Evolutionary conservation across 2,113 vertebrate species (phyloP).

Genomic region (Aleadryas rufinucha): DNA sequence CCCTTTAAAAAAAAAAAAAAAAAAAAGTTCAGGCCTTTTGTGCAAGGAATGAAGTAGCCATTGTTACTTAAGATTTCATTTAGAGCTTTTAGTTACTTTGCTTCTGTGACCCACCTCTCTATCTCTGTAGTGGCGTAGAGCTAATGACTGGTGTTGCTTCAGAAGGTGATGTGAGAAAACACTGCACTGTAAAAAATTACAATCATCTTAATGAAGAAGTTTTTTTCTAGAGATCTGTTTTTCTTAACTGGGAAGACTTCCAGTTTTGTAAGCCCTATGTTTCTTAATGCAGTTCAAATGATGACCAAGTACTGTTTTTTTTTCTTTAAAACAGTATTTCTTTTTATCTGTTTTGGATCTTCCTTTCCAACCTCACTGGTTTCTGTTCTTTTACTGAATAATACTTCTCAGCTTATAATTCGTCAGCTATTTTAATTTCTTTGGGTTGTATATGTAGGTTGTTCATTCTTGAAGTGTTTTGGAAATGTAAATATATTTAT

Average conservation of each 20-base stretch:
- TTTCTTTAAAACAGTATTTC: background rate
- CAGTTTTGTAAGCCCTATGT: background rate
- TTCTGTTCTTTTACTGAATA: background rate
- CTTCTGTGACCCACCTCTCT: background rate
- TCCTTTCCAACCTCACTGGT: background rate
- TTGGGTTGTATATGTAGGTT: background rate
- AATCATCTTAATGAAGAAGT: background rate
- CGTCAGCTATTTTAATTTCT: background rate
- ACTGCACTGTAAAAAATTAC: background rate
- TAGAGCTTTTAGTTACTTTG: background rate
- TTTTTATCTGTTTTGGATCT: background rate
- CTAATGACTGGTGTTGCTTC: background rate
- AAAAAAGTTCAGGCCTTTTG: background rate
- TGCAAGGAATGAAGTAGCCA: background rate
- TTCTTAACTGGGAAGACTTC: background rate
- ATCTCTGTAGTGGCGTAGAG: background rate
- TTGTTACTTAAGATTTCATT: background rate
- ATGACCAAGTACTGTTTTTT: background rate
- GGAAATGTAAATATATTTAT: background rate
- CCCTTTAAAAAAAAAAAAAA: background rate
- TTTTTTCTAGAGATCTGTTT: background rate
- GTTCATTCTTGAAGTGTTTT: background rate
- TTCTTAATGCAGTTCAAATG: background rate
- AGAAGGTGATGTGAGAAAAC: background rate
- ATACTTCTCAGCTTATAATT: background rate